phyloP scores from a whole-genome alignment of 92 coral and sea anemone genomes.

The Scolanthus callimorphus region DNA sequence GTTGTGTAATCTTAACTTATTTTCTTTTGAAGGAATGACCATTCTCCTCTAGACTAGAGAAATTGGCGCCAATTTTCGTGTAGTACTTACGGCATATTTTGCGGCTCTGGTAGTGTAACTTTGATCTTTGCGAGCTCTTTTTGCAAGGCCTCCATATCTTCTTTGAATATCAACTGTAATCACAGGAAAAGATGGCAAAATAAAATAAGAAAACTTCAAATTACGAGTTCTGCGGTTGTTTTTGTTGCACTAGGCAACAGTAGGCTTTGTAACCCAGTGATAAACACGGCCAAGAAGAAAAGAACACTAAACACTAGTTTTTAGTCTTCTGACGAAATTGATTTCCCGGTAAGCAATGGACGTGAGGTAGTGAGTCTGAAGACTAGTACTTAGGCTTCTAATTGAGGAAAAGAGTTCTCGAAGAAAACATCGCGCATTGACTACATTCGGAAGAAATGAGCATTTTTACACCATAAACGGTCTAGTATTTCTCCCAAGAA shows the following conservation, averaged over 20 bases:
- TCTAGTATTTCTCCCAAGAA: too few species aligned
- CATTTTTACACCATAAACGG: too few species aligned
- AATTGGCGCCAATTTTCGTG: too few species aligned
- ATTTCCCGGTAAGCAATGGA: not conserved
- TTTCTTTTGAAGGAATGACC: too few species aligned
- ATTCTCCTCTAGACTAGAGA: too few species aligned
- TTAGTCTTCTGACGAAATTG: not conserved
- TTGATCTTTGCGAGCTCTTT: conserved; percentile 81
- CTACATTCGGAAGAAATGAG: too few species aligned
- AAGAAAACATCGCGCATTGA: too few species aligned
- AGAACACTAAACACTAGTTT: conserved; percentile 1
- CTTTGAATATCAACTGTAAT: not conserved
- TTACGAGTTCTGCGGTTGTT: conserved; percentile 9
- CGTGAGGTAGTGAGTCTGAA: too few species aligned
- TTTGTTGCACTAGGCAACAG: conserved; percentile 51
- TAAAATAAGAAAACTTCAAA: not conserved
- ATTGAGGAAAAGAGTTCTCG: not conserved
- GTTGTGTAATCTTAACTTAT: too few species aligned
- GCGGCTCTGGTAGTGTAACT: conserved; percentile 73
- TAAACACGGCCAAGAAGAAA: not conserved
- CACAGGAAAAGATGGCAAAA: not conserved
- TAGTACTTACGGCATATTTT: conserved; percentile 68
- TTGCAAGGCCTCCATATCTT: conserved; percentile 68
- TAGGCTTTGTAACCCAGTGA: conserved; percentile 36
- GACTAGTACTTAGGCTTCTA: not conserved